Evolutionary conservation across 2,113 vertebrate species (phyloP), one percentile per base, ranked within the genome.

Genomic region (Nycticryphes semicollaris): DNA sequence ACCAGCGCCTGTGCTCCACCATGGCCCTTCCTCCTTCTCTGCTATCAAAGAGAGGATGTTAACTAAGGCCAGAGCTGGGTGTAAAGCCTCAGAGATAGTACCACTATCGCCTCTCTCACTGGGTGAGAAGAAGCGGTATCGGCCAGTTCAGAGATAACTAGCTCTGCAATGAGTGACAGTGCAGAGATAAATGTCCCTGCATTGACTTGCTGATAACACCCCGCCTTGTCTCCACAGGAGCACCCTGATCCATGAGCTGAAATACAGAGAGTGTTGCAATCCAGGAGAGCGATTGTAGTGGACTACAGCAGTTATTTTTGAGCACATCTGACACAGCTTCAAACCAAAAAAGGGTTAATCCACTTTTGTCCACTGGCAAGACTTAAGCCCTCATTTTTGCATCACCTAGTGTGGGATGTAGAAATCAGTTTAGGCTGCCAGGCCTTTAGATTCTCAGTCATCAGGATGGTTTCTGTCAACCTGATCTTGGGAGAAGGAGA

Each of bases 221-320:
- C 53, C 2, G 8, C 64, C 75, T 91, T 10, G 23, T 66, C 70
- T 80, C 81, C 81, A 30, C 62, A 77, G 67, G n/a, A 93, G 64
- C 63, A 75, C 79, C 92, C 74, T 51, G 80, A 84, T 83, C 92
- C 95, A 43, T 5, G 51, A 60, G 88, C 66, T 60, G 76, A 85
- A 51, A 39, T 2, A 9, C 50, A 83, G 87, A 31, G 25, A 10
- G 54, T 35, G 25, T 54, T 3, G 0, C 3, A 27, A 19, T 66
- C 41, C 82, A 14, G 69, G 30, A 25, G 4, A 39, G 24, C 14
- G 47, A 31, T 0, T 7, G 73, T 1, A 25, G 30, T 3, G 57
- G 63, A 19, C 82, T 51, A 41, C 56, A 33, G 85, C 5, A 37
- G 90, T 72, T 97, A 94, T 96, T 97, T 96, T 94, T 74, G 91